Evolutionary conservation across 2,113 vertebrate species (phyloP).

Genomic region (Nettapus auritus): DNA sequence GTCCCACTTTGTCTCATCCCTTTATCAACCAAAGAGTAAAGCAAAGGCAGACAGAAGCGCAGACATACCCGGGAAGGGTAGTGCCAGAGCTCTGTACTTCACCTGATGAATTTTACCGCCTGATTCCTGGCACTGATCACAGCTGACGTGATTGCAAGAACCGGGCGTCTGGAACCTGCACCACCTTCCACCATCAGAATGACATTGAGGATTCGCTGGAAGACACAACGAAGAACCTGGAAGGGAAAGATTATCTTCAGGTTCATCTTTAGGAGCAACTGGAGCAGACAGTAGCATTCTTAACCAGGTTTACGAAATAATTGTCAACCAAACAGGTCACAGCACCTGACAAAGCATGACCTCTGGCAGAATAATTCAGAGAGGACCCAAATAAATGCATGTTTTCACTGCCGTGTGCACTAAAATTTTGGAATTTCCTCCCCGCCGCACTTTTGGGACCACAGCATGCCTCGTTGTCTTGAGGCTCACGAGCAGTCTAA

Average conservation of each 20-base stretch:
- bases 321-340: neutral
- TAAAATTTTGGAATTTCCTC: neutral
- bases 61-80: neutral
- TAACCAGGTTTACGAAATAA: neutral
- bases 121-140: conserved; percentile 76
- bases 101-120: conserved; percentile 91
- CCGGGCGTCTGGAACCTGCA: neutral
- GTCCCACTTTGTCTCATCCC: neutral
- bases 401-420: rapidly evolving
- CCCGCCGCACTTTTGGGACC: neutral
- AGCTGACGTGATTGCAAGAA: conserved; percentile 70
- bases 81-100: conserved; percentile 3
- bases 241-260: neutral
- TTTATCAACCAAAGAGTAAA: neutral
- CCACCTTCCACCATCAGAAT: conserved; percentile 86
- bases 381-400: neutral
- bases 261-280: neutral
- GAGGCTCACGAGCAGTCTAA: neutral
- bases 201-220: conserved; percentile 82
- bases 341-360: neutral
- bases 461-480: neutral
- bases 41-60: neutral
- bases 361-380: neutral
- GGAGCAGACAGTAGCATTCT: neutral
- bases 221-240: conserved; percentile 79